Percentiles rank a stretch among this genome's conserved stretches.
These are phyloP conservation scores for Eleginops maclovinus DNA, from an alignment of 2,113 vertebrate genomes.

Conservation along the genomic window DNA sequence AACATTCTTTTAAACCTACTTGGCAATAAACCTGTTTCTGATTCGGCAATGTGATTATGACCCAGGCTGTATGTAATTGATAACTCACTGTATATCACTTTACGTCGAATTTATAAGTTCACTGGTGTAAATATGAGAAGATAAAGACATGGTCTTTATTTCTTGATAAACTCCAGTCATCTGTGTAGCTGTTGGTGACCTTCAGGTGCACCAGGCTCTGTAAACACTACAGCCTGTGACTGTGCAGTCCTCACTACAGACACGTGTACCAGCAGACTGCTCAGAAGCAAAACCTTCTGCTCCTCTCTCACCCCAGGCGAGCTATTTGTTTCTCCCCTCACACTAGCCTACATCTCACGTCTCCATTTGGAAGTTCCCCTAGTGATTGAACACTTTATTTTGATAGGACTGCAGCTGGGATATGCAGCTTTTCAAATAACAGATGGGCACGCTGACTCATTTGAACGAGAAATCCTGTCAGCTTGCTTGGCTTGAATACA, in stretches of 20 bases:
- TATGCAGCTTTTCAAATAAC: slow-evolving; percentile 49
- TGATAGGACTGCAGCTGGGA: slow-evolving; percentile 34
- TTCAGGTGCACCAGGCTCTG: slow-evolving; percentile 52
- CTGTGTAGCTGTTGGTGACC: slow-evolving; percentile 29
- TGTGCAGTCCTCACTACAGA: slow-evolving; percentile 63
- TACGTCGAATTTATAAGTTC: not conserved
- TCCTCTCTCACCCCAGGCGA: slow-evolving; percentile 60
- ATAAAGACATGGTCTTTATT: slow-evolving; percentile 24
- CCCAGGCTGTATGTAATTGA: not conserved
- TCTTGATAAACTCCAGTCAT: slow-evolving; percentile 30
- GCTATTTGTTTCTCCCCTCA: slow-evolving; percentile 64
- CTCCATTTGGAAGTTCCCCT: slow-evolving; percentile 41
- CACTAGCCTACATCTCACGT: slow-evolving; percentile 42
- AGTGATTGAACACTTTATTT: slow-evolving; percentile 44
- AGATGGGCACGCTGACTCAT: slow-evolving; percentile 44
- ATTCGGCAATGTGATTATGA: not conserved
- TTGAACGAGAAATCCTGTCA: slow-evolving; percentile 32
- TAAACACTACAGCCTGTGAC: slow-evolving; percentile 62
- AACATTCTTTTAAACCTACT: no score
- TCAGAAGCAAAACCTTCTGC: slow-evolving; percentile 71
- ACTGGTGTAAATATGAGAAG: not conserved
- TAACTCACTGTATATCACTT: not conserved
- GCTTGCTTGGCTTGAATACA: slow-evolving; percentile 15
- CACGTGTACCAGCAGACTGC: slow-evolving; percentile 62
- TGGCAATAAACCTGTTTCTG: no score